These are phyloP conservation scores for Sinohyriopsis cumingii DNA, from an alignment of 2,888 invertebrate genomes.

Conservation along the genomic window DNA sequence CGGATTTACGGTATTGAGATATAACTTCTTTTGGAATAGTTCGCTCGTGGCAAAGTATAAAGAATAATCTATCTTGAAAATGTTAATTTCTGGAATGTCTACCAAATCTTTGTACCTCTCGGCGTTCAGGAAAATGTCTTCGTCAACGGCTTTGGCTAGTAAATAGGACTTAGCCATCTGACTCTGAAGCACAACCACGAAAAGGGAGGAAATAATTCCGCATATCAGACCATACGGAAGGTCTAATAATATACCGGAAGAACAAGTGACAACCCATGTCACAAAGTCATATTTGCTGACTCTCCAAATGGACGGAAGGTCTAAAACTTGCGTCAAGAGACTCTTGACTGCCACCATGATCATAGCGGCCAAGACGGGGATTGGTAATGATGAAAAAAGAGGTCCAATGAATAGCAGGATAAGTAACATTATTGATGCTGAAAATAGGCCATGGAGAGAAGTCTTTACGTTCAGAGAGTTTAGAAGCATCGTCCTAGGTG, in stretches of 20 bases:
- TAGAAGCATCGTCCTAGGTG: conserved; percentile 59
- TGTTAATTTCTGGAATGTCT: conserved; percentile 9
- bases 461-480: conserved; percentile 60
- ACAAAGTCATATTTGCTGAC: conserved; percentile 84
- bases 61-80: conserved; percentile 26
- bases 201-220: conserved; percentile 52
- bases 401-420: conserved; percentile 60
- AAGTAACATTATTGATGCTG: conserved; percentile 59
- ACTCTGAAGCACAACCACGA: conserved; percentile 49
- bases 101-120: conserved; percentile 15
- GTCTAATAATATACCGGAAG: conserved; percentile 53
- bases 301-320: conserved; percentile 81
- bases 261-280: conserved; percentile 59
- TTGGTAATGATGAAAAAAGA: conserved; percentile 61
- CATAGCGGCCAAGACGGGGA: conserved; percentile 70
- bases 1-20: conserved; percentile 25
- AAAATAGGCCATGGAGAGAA: conserved; percentile 54
- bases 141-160: conserved; percentile 1
- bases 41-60: conserved; percentile 37
- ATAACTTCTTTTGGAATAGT: conserved; percentile 18
- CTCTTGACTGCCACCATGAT: conserved; percentile 72
- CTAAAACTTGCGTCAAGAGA: conserved; percentile 78
- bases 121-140: conserved; percentile 5
- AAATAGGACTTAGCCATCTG: conserved; percentile 24
- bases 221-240: conserved; percentile 58